A percentile compares a stretch with the other conserved stretches of the same genome.
phyloP scores from a whole-genome alignment of 53 echinoderm and acorn worm species.

The Apostichopus leukothele region DNA sequence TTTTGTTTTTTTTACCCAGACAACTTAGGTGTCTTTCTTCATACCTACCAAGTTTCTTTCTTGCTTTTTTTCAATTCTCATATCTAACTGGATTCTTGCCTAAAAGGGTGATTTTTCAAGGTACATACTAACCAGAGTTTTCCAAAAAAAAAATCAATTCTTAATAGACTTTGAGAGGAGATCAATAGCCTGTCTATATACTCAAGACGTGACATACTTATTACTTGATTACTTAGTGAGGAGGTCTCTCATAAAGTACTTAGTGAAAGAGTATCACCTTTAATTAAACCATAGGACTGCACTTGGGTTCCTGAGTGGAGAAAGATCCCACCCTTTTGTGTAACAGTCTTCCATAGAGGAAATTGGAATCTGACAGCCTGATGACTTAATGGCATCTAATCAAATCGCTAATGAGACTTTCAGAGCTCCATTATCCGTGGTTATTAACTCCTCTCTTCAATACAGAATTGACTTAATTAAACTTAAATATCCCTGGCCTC shows the following conservation, averaged over 20 bases:
- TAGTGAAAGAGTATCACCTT: slow-evolving; percentile 10
- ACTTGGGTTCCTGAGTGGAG: neutral
- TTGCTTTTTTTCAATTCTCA: too few species aligned
- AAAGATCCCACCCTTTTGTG: neutral
- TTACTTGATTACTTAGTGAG: slow-evolving; percentile 26
- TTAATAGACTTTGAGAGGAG: neutral
- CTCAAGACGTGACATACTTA: slow-evolving; percentile 28
- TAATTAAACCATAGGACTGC: slow-evolving; percentile 6
- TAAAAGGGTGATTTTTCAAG: too few species aligned
- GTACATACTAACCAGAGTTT: too few species aligned
- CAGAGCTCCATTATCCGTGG: neutral
- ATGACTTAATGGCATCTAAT: slow-evolving; percentile 42
- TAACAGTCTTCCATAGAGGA: slow-evolving; percentile 3
- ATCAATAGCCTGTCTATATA: slow-evolving; percentile 16
- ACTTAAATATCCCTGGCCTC: neutral
- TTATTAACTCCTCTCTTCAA: slow-evolving; percentile 6
- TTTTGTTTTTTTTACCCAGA: too few species aligned
- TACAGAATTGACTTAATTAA: slow-evolving; percentile 23
- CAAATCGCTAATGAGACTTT: slow-evolving; percentile 31
- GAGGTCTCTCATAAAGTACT: slow-evolving; percentile 1
- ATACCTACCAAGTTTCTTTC: too few species aligned
- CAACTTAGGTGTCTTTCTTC: too few species aligned
- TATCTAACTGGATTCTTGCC: too few species aligned
- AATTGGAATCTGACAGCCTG: slow-evolving; percentile 27
- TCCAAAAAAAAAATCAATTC: neutral